Conservation (phyloP, 2,797 vertebrate genomes). For the Rhinella marina region DNA sequence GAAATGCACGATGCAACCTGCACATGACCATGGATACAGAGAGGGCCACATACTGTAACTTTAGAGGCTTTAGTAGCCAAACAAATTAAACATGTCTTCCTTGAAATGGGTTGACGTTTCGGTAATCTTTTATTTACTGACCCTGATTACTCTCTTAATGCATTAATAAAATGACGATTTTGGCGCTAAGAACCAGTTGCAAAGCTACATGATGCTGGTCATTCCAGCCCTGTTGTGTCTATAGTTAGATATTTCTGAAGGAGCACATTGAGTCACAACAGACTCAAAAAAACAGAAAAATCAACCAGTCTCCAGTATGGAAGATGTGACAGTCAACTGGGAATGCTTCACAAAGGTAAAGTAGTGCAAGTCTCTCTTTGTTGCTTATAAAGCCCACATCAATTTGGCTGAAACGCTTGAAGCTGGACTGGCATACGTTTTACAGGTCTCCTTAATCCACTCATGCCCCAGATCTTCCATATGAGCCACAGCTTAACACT, state of each 20-base stretch:
- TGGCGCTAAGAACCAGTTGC: constrained; percentile 17
- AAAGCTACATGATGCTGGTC: constrained; percentile 49
- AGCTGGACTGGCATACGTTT: constrained; percentile 36
- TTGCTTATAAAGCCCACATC: constrained; percentile 45
- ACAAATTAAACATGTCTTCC: neutral
- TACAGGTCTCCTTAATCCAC: constrained; percentile 31
- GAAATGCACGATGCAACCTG: constrained; percentile 34
- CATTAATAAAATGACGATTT: constrained; percentile 7
- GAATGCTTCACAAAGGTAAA: constrained; percentile 55
- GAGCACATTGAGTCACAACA: constrained; percentile 13
- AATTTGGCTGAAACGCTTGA: constrained; percentile 55
- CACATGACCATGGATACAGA: neutral
- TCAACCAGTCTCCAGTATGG: constrained; percentile 30
- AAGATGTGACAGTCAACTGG: constrained; percentile 45
- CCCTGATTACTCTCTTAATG: constrained; percentile 47
- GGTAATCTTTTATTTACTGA: constrained; percentile 32
- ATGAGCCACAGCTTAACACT: constrained; percentile 34
- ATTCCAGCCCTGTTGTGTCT: constrained; percentile 6
- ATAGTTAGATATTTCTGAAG: neutral
- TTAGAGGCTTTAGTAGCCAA: neutral
- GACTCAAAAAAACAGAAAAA: neutral
- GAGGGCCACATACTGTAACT: constrained; percentile 26
- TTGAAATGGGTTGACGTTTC: constrained; percentile 47
- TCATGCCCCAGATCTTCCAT: constrained; percentile 23
- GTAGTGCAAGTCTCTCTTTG: constrained; percentile 56